Evolutionary conservation across 1,140 invertebrate genomes (phyloP).

Genomic region (Cydia strobilella): DNA sequence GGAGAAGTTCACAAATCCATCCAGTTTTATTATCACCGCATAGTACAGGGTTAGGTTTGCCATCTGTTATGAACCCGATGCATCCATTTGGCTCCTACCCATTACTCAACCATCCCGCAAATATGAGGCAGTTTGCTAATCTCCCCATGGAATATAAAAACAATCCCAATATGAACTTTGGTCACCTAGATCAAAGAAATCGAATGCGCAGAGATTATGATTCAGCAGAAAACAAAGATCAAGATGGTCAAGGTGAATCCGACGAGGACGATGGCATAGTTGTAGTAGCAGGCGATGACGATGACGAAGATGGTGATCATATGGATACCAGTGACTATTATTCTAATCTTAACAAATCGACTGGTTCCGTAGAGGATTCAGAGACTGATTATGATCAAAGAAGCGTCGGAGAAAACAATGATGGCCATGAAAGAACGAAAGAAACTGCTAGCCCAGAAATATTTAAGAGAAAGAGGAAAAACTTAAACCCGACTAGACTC

Average conservation of each 20-base stretch:
- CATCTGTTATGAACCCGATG: slow-evolving; percentile 83
- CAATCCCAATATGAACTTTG: slow-evolving; percentile 80
- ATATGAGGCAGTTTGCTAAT: slow-evolving; percentile 81
- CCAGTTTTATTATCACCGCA: slow-evolving; percentile 88
- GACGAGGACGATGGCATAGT: slow-evolving; percentile 84
- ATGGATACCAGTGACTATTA: slow-evolving; percentile 78
- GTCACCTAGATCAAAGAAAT: slow-evolving; percentile 71
- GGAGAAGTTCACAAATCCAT: slow-evolving; percentile 92
- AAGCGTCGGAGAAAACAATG: slow-evolving; percentile 87
- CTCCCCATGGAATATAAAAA: slow-evolving; percentile 86
- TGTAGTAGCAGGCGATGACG: slow-evolving; percentile 82
- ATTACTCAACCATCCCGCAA: slow-evolving; percentile 86
- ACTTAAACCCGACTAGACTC: slow-evolving; percentile 92
- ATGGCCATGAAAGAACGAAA: slow-evolving; percentile 79
- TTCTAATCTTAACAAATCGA: slow-evolving; percentile 66
- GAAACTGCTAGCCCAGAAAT: slow-evolving; percentile 74
- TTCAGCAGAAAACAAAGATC: slow-evolving; percentile 76
- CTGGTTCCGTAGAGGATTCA: slow-evolving; percentile 74
- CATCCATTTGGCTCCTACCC: slow-evolving; percentile 89
- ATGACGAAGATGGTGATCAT: slow-evolving; percentile 84
- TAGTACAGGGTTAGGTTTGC: slow-evolving; percentile 79
- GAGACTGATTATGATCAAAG: slow-evolving; percentile 86
- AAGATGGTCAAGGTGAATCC: slow-evolving; percentile 71
- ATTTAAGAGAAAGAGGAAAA: slow-evolving; percentile 91
- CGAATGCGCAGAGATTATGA: slow-evolving; percentile 65